Base-by-base conservation (phyloP, 2,888 invertebrate genomes). In the Tiliacea aurago region DNA sequence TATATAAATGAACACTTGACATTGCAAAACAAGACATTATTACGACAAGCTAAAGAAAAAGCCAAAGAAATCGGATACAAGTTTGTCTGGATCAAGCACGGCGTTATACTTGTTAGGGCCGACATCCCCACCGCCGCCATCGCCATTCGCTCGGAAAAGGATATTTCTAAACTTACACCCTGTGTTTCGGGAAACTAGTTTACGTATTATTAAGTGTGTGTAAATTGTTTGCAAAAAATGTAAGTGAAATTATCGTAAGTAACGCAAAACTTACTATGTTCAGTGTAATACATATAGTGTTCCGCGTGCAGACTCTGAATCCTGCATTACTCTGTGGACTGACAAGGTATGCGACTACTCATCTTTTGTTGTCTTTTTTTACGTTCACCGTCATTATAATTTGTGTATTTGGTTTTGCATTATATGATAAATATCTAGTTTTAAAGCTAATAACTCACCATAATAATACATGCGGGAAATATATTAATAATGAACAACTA, bases 71-170 rank as follows among this genome's bases (percentile, higher is more conserved):
- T 45, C 0, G 45, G 28, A 28, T 62, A 45, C 18, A 62, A 62
- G 45, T 62, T 62, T 20, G 10, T 45, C 18, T 62, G 62, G 45
- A 62, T 62, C 18, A 62, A 45, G 45, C 62, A 62, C 62, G 62
- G 62, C 9, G n/a, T n/a, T n/a, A n/a, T 62, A 62, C 28, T n/a
- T 45, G 62, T 10, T 18, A 45, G 62, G 6, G 45, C 62, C 11
- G 45, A 62, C 18, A 18, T 62, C 62, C 2, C 62, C 45, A 45
- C 62, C 28, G 43, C 28, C 28, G 62, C 45, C 18, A 62, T 62
- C 28, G 28, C 45, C 18, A 62, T 62, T 62, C 45, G 45, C 45
- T 62, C 62, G 11, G 45, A 62, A 28, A 62, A 10, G 4, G 62
- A 62, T 18, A 6, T 62, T 0, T 45, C 62, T 7, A 62, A 45